phyloP scores from a whole-genome alignment of 1,140 invertebrate species.

The Drepana arcuata region DNA sequence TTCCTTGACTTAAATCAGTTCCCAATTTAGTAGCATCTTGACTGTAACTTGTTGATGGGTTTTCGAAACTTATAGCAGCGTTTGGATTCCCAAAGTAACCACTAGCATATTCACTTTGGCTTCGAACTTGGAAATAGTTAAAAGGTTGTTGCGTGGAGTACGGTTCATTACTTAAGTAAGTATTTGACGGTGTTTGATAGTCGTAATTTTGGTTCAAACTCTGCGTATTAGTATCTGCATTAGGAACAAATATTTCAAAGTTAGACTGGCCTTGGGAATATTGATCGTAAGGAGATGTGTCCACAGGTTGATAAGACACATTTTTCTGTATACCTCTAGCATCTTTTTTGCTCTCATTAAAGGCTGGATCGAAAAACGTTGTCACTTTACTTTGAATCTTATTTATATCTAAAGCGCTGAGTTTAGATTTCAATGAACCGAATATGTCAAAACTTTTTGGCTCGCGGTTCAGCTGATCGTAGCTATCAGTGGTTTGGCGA shows the following conservation, averaged over 20 bases:
- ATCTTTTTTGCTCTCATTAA: constrained; percentile 34
- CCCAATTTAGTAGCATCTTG: too few relatives aligned
- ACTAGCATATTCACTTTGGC: too few relatives aligned
- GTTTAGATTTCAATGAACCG: constrained; percentile 60
- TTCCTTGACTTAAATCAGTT: too few relatives aligned
- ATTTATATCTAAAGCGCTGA: constrained; percentile 55
- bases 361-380: constrained; percentile 61
- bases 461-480: constrained; percentile 31
- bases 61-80: too few relatives aligned
- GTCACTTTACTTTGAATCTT: constrained; percentile 65
- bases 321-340: constrained; percentile 13
- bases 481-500: constrained; percentile 34
- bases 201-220: constrained; percentile 1
- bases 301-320: constrained; percentile 6
- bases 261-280: constrained; percentile 6
- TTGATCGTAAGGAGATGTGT: constrained; percentile 4
- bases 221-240: constrained; percentile 3
- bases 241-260: constrained; percentile 26
- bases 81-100: too few relatives aligned
- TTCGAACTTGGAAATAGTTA: too few relatives aligned
- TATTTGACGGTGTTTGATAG: too few relatives aligned
- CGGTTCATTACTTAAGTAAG: too few relatives aligned
- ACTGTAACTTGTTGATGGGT: too few relatives aligned
- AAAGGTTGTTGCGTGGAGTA: too few relatives aligned
- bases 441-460: constrained; percentile 49